Percentiles rank a stretch among this genome's conserved stretches.
These are phyloP conservation scores for Tipula vernalis DNA, from an alignment of 2,888 invertebrate genomes.

Conservation along the genomic window DNA sequence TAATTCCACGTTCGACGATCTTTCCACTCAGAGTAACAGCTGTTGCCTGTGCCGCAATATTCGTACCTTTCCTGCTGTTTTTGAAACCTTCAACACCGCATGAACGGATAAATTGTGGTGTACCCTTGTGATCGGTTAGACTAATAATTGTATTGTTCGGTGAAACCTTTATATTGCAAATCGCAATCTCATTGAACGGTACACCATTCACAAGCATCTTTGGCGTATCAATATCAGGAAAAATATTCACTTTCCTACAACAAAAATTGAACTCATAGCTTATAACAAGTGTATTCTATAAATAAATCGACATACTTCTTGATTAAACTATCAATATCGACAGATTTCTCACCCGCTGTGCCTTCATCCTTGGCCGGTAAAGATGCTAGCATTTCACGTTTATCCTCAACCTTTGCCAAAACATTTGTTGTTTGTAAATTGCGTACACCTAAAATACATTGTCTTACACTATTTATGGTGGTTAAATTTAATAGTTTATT, in stretches of 20 bases:
- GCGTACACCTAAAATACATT: not conserved
- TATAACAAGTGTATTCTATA: not conserved
- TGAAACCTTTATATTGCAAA: conserved; percentile 69
- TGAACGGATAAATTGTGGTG: conserved; percentile 48
- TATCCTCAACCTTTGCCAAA: conserved; percentile 36
- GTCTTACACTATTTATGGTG: not conserved
- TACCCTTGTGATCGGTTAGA: conserved; percentile 54
- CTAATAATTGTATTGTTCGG: conserved; percentile 81
- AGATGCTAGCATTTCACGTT: conserved; percentile 42
- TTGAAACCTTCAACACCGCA: conserved; percentile 92
- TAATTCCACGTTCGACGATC: conserved; percentile 58
- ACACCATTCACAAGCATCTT: conserved; percentile 60
- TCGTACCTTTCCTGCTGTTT: conserved; percentile 89
- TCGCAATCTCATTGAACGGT: conserved; percentile 65
- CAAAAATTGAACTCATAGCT: not conserved
- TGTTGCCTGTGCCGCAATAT: conserved; percentile 91
- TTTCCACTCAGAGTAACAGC: conserved; percentile 68
- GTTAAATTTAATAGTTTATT: not conserved
- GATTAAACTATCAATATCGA: conserved; percentile 54
- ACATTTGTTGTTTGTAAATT: conserved; percentile 23
- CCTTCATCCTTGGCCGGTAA: conserved; percentile 55
- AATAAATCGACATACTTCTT: conserved; percentile 39
- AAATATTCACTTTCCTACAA: conserved; percentile 53
- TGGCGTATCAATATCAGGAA: conserved; percentile 63
- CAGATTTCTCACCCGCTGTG: conserved; percentile 57